A percentile compares a stretch with the other conserved stretches of the same genome.
Conservation (phyloP, 2,888 invertebrate genomes). For the Sarcophaga carnaria region DNA sequence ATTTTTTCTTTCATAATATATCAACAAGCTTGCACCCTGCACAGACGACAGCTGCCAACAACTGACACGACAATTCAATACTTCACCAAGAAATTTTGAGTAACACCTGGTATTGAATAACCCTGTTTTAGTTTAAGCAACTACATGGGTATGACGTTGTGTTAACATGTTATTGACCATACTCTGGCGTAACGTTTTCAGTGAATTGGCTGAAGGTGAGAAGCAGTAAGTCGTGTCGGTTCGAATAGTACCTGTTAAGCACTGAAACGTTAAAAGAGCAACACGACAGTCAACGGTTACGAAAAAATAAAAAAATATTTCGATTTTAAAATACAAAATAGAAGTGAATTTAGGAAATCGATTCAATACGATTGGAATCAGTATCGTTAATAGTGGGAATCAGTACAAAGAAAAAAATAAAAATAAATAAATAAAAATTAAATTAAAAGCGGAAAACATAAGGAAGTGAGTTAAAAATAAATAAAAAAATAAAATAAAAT, state of each 20-base stretch:
- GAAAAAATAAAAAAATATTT: neutral
- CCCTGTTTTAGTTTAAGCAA: neutral
- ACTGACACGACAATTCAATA: neutral
- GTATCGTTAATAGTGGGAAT: too few relatives aligned
- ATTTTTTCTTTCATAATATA: too few relatives aligned
- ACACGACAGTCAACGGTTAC: neutral
- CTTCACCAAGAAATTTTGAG: neutral
- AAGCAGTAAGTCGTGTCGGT: neutral
- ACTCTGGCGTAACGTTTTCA: neutral
- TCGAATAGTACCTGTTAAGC: neutral
- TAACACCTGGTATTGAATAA: neutral
- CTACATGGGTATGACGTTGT: neutral
- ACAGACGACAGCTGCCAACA: too few relatives aligned
- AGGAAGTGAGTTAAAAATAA: neutral
- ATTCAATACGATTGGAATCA: neutral
- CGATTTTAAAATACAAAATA: constrained; percentile 6
- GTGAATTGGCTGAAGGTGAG: neutral
- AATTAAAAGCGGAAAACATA: neutral
- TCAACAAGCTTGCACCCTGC: too few relatives aligned
- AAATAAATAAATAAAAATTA: too few relatives aligned
- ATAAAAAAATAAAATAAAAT: neutral
- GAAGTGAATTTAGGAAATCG: constrained; percentile 35
- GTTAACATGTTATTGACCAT: neutral
- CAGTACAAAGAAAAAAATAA: neutral
- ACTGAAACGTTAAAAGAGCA: neutral